phyloP scores from a whole-genome alignment of 92 coral and sea anemone genomes.

The Siderastrea siderea region DNA sequence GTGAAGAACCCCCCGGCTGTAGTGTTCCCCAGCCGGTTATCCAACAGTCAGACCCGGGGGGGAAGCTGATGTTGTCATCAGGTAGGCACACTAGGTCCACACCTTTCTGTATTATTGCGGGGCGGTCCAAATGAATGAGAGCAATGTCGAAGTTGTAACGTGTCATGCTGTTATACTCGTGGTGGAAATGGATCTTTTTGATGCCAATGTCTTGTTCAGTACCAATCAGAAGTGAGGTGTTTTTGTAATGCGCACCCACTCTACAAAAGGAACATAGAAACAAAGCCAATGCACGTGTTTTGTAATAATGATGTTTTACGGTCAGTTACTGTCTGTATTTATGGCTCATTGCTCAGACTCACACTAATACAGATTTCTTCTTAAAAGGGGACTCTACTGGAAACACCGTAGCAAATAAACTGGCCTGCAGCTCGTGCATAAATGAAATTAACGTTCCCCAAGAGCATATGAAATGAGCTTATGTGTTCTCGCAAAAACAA shows the following conservation, averaged over 20 bases:
- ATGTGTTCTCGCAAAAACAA: no score
- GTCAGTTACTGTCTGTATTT: no score
- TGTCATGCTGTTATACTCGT: conserved; percentile 78
- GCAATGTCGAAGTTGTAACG: conserved; percentile 86
- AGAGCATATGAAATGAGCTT: no score
- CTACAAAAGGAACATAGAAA: conserved; percentile 39
- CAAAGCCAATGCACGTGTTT: no score
- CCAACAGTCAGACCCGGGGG: conserved; percentile 79
- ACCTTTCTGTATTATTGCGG: conserved; percentile 37
- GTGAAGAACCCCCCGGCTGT: conserved; percentile 72
- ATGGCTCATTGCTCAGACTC: no score
- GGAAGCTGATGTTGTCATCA: conserved; percentile 65
- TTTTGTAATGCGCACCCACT: conserved; percentile 86
- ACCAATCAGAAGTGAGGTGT: conserved; percentile 57
- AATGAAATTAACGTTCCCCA: no score
- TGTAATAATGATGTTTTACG: no score
- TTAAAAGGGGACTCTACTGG: no score
- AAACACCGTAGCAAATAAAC: no score
- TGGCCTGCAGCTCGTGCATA: no score
- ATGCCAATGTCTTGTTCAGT: conserved; percentile 83
- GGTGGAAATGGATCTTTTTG: conserved; percentile 70
- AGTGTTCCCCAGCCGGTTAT: conserved; percentile 94
- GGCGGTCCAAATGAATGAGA: conserved; percentile 79
- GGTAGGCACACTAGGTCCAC: conserved; percentile 84
- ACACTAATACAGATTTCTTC: no score